Percentiles rank a stretch among this genome's conserved stretches.
These are phyloP conservation scores for Papilio aristodemus DNA, from an alignment of 1,140 invertebrate genomes.

Conservation along the genomic window DNA sequence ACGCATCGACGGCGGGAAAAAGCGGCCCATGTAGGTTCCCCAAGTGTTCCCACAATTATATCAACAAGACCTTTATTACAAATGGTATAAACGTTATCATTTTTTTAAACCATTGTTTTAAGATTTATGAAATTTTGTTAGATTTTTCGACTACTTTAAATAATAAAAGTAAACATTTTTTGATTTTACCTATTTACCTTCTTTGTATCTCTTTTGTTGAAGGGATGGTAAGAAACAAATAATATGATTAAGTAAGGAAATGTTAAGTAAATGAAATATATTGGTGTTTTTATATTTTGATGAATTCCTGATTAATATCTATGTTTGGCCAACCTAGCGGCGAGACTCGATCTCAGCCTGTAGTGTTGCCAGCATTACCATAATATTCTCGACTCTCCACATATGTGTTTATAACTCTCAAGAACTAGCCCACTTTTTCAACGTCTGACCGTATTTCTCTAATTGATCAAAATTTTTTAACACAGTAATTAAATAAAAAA, in stretches of 20 bases:
- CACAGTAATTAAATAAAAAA: background rate
- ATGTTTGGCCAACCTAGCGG: constrained; percentile 21
- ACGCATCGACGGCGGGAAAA: constrained; percentile 62
- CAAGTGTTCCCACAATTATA: constrained; percentile 34
- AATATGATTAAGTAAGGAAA: background rate
- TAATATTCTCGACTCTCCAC: constrained; percentile 11
- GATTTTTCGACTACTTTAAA: too few relatives aligned
- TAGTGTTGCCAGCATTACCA: constrained; percentile 26
- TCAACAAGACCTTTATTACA: background rate
- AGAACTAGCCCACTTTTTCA: constrained; percentile 16
- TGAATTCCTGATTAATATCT: background rate
- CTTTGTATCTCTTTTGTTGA: too few relatives aligned
- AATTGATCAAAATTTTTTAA: constrained; percentile 13
- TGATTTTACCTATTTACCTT: too few relatives aligned
- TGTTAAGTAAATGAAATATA: background rate
- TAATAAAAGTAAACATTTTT: too few relatives aligned
- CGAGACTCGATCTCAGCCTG: constrained; percentile 10
- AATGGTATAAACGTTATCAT: background rate
- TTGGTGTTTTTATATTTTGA: background rate
- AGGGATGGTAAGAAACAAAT: background rate
- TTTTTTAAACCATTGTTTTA: too few relatives aligned
- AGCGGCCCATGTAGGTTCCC: constrained; percentile 41
- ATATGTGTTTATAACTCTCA: constrained; percentile 10
- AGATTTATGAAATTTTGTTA: too few relatives aligned
- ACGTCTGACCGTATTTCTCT: constrained; percentile 8